A percentile compares a stretch with the other conserved stretches of the same genome.
Evolutionary conservation across 64 coral and sea anemone species (phyloP).

Genomic region (Stylophora pistillata): DNA sequence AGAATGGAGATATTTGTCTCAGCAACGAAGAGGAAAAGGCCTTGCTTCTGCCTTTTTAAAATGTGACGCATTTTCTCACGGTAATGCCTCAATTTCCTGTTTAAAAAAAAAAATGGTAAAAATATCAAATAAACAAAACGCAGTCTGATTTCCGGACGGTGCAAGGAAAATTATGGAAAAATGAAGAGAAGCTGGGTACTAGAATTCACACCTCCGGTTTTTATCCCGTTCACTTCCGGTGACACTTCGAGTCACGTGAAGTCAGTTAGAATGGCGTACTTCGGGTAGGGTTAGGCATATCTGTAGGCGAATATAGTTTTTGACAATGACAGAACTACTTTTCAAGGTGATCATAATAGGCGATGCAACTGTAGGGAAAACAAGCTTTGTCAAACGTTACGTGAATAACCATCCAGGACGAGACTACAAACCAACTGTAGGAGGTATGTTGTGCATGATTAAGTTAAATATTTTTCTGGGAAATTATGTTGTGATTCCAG

Average conservation of each 20-base stretch:
- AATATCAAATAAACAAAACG: no score
- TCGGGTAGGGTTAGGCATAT: neutral
- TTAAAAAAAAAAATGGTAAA: no score
- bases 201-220: no score
- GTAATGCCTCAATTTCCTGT: no score
- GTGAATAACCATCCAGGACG: slow-evolving; percentile 55
- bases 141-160: no score
- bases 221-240: no score
- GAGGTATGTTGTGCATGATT: slow-evolving; percentile 55
- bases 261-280: neutral
- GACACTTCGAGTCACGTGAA: slow-evolving; percentile 55
- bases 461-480: neutral
- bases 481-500: neutral
- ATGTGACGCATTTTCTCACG: no score
- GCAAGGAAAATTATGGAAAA: no score
- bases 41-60: no score
- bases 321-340: slow-evolving; percentile 84
- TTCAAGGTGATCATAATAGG: slow-evolving; percentile 97
- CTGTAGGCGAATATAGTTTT: neutral
- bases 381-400: slow-evolving; percentile 86
- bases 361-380: slow-evolving; percentile 93
- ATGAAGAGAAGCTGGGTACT: no score
- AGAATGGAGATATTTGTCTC: no score
- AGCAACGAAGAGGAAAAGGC: no score
- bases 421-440: slow-evolving; percentile 89